phyloP scores from a whole-genome alignment of 2,113 vertebrate species.

The Anthoscopus minutus region DNA sequence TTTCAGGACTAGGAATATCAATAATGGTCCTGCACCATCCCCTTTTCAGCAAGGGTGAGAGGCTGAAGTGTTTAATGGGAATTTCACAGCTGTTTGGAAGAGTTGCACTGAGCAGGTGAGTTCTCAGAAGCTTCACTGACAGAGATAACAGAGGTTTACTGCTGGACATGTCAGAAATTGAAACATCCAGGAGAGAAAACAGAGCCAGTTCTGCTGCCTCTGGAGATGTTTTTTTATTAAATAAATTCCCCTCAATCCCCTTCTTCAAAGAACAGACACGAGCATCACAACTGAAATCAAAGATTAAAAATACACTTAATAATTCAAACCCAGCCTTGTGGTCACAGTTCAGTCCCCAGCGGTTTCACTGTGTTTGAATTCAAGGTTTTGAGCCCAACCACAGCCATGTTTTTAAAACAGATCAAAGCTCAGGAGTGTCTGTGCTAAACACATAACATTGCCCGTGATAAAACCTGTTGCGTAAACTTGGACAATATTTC shows the following conservation, averaged over 20 bases:
- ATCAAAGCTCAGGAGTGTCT: not conserved
- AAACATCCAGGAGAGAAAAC: not conserved
- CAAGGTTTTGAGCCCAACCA: not conserved
- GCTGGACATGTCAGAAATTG: not conserved
- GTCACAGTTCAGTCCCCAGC: not conserved
- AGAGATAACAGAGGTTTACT: not conserved
- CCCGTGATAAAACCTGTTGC: rapidly evolving
- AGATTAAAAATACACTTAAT: not conserved
- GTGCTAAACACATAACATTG: rapidly evolving
- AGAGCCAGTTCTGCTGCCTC: not conserved
- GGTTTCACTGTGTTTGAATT: not conserved
- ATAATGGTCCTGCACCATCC: not conserved
- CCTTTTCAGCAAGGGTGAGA: not conserved
- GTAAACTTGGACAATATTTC: not conserved
- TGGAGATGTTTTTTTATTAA: not conserved
- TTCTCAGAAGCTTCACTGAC: not conserved
- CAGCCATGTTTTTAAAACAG: not conserved
- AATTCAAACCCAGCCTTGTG: not conserved
- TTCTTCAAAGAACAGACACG: not conserved
- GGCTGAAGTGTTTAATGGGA: not conserved
- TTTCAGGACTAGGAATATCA: not conserved
- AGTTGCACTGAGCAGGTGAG: not conserved
- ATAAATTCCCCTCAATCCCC: not conserved
- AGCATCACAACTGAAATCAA: not conserved
- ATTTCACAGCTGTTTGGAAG: not conserved